phyloP scores from a whole-genome alignment of 2,797 vertebrate genomes.

The Agapornis canus region DNA sequence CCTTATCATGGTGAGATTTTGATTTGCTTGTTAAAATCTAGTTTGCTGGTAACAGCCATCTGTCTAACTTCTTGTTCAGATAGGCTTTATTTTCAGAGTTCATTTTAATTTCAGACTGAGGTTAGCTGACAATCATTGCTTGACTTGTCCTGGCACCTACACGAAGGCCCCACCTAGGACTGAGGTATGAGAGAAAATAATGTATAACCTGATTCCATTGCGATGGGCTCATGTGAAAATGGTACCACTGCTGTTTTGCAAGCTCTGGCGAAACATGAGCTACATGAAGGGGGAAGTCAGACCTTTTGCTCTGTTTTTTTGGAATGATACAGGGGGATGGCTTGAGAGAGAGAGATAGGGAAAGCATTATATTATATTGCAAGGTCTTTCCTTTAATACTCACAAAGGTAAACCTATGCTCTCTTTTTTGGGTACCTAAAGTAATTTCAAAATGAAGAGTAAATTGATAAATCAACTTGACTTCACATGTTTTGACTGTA shows the following conservation, averaged over 20 bases:
- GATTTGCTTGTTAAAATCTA: slow-evolving; percentile 17
- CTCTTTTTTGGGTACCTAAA: not conserved
- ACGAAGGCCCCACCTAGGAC: slow-evolving; percentile 30
- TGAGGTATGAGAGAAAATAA: slow-evolving; percentile 49
- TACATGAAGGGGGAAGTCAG: not conserved
- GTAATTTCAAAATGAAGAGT: not conserved
- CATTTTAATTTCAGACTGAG: slow-evolving; percentile 57
- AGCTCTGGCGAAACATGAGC: not conserved
- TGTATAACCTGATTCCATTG: not conserved
- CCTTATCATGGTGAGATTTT: not conserved
- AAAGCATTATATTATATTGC: not conserved
- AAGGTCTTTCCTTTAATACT: not conserved
- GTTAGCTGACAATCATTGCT: slow-evolving; percentile 57
- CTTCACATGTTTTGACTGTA: not conserved
- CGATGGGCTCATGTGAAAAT: not conserved
- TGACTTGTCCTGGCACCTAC: slow-evolving; percentile 56
- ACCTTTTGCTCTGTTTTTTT: not conserved
- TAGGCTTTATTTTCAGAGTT: slow-evolving; percentile 43
- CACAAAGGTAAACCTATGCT: not conserved
- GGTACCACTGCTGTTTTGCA: not conserved
- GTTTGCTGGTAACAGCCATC: slow-evolving; percentile 1
- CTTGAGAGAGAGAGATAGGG: not conserved
- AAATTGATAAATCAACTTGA: not conserved
- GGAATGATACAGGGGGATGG: not conserved
- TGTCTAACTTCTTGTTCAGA: slow-evolving; percentile 34